Evolutionary conservation across 2,888 invertebrate genomes (phyloP), one percentile per base, ranked within the genome.

Genomic region (Panopea generosa): DNA sequence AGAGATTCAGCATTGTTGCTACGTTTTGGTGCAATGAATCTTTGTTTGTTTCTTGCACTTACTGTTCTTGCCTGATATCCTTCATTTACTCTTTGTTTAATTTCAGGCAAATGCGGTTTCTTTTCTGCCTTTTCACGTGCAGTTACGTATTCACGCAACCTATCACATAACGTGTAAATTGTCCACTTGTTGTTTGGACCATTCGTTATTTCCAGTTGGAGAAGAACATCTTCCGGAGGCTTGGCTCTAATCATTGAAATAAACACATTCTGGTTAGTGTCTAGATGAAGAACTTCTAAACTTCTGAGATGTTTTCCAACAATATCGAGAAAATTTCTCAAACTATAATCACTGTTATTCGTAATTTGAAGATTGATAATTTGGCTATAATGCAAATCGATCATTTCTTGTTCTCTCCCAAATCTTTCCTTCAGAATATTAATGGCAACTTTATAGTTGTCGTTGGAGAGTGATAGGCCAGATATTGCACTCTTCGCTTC

Each of bases 391-490:
- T 72, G 72, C 11, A 66, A 26, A 45, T 72, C 60, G 22, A 72
- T 47, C 3, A 53, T 40, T 27, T 63, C 59, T 47, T 71, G 71
- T n/a, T 18, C 50, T 16, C 65, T 59, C n/a, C 71, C 71, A 45
- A 59, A 71, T 57, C 65, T 47, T 45, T 61, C 67, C 45, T 62
- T 67, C 18, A 73, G 33, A 6, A 50, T 38, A 11, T 38, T 14
- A 26, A 67, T 20, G 9, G 73, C 73, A 3, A 67, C 52, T 6
- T 53, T 14, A 47, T 74, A 68, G 33, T 68, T 74, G 24, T 56
- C 73, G 27, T 74, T 74, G 38, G 67, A 62, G 24, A 74, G n/a
- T 14, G 52, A 24, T 57, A 74, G 38, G 11, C 63, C 74, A 26
- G 74, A 40, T 14, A 74, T 62, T 11, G 45, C 49, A 33, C 29